Evolutionary conservation across 1,140 invertebrate species (phyloP), one percentile per base, ranked within the genome.

Genomic region (Drosophila asahinai): DNA sequence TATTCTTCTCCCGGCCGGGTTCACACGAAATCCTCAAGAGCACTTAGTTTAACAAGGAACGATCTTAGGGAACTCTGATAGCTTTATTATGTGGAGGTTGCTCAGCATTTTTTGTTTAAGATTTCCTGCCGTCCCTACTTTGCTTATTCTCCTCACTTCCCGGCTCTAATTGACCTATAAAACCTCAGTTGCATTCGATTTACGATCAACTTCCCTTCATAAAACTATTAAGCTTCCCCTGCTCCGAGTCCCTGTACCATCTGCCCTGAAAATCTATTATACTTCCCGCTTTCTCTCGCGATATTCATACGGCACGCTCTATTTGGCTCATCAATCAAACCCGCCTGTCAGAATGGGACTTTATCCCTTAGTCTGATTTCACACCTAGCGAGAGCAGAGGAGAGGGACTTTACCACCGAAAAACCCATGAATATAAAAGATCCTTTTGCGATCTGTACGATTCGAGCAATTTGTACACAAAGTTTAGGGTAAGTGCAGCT

Each of bases 281-380:
- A 25, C 22, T 25, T 25, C 22, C 22, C 22, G 22, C 22, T 25
- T 25, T 25, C 76, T 80, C 83, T 83, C 54, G 38, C 19, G 0
- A n/a, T 57, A 89, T 89, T 87, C 67, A 83, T 87, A 57, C 54
- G 64, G 83, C 83, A 87, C 83, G 83, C 84, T 83, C 77, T 89
- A 87, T 86, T 86, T 70, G 75, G 68, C 75, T 82, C 82, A 86
- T 86, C 82, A 86, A 86, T 86, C 82, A 86, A 86, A 79, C 60
- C 42, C 38, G 62, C 36, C 57, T 72, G 70, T 49, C 59, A 68
- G 48, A 22, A 0, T 7, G 27, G 54, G 33, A 65, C 55, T 66
- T 63, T 48, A 77, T 86, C 52, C 83, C 83, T 68, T 80, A 67
- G 60, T 63, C 60, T 40, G 64, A 70, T 72, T 86, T 86, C 72